Evolutionary conservation across 2,888 invertebrate species (phyloP).

Genomic region (Iselma pallidipennis): DNA sequence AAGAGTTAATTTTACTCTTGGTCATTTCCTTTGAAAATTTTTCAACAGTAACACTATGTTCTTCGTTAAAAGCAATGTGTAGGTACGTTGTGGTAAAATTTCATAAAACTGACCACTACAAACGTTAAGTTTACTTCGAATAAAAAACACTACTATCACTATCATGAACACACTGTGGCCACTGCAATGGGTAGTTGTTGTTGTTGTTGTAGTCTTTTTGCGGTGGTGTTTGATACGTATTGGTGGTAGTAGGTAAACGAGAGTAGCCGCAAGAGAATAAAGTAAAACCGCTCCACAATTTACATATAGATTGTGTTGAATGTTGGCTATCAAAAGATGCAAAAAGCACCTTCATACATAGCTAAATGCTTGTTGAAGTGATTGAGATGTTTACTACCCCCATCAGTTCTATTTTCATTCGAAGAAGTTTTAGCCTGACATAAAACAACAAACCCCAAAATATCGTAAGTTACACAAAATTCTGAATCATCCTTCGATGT

Average conservation of each 20-base stretch:
- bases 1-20: neutral
- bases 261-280: slow-evolving; percentile 27
- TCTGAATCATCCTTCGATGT: slow-evolving; percentile 10
- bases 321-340: slow-evolving; percentile 41
- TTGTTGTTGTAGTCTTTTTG: neutral
- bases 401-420: slow-evolving; percentile 4
- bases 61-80: slow-evolving; percentile 35
- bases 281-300: slow-evolving; percentile 34
- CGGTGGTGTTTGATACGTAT: slow-evolving; percentile 13
- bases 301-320: slow-evolving; percentile 48
- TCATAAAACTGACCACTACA: slow-evolving; percentile 41
- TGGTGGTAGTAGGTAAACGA: slow-evolving; percentile 21
- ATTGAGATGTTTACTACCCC: slow-evolving; percentile 31
- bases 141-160: slow-evolving; percentile 32
- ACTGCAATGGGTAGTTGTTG: neutral
- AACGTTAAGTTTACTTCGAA: slow-evolving; percentile 40
- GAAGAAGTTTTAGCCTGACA: slow-evolving; percentile 13
- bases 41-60: slow-evolving; percentile 31
- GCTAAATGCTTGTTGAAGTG: slow-evolving; percentile 19
- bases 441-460: too few species aligned
- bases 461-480: neutral
- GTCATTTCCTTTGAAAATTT: slow-evolving; percentile 19
- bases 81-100: slow-evolving; percentile 35
- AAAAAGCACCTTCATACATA: slow-evolving; percentile 31
- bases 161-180: slow-evolving; percentile 16